Percentiles rank a stretch among this genome's conserved stretches.
Conservation (phyloP, 1,140 invertebrate species). For the Diploscapter pachys region DNA sequence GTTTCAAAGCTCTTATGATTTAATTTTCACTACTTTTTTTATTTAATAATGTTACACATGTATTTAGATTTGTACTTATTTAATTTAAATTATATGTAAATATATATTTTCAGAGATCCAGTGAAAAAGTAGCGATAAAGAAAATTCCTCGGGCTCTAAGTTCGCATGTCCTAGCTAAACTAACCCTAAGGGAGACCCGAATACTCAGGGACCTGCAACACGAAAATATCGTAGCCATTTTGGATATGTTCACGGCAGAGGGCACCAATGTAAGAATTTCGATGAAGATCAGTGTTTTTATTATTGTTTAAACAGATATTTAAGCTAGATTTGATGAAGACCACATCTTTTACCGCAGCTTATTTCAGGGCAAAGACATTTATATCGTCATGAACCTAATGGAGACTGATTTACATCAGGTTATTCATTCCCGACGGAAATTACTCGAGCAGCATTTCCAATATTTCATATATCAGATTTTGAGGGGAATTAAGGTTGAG, state of each 20-base stretch:
- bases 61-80: too few species aligned
- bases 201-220: slow-evolving; percentile 63
- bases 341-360: neutral
- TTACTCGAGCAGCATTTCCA: slow-evolving; percentile 61
- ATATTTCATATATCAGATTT: slow-evolving; percentile 63
- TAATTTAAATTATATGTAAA: too few species aligned
- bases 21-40: too few species aligned
- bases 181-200: slow-evolving; percentile 63
- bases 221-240: slow-evolving; percentile 62
- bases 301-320: neutral
- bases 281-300: neutral
- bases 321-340: slow-evolving; percentile 5
- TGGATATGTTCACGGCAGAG: slow-evolving; percentile 59
- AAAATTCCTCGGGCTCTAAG: slow-evolving; percentile 63
- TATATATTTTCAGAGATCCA: too few species aligned
- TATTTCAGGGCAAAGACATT: slow-evolving; percentile 59
- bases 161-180: slow-evolving; percentile 59
- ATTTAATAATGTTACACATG: too few species aligned
- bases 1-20: too few species aligned
- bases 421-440: slow-evolving; percentile 62
- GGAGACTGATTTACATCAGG: slow-evolving; percentile 63
- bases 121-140: slow-evolving; percentile 61
- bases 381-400: slow-evolving; percentile 64
- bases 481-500: slow-evolving; percentile 60
- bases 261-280: slow-evolving; percentile 28